Conservation (phyloP, 2,113 vertebrate species). For the Cinclus mexicanus region DNA sequence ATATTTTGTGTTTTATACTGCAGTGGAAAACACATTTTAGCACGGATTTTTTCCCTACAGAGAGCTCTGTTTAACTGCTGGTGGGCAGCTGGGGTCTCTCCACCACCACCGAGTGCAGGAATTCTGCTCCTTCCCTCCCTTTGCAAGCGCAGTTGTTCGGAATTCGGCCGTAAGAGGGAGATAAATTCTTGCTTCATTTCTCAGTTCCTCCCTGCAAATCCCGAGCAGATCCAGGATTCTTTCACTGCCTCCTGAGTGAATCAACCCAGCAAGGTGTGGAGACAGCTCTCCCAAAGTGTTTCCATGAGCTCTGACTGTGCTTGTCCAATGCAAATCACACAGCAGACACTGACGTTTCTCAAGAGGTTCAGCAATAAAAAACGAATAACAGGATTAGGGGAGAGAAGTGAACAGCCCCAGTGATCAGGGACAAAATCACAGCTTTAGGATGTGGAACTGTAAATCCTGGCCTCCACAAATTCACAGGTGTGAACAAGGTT, state of each 20-base stretch:
- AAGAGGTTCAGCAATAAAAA: neutral
- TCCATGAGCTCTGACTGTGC: neutral
- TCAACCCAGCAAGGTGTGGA: neutral
- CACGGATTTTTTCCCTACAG: neutral
- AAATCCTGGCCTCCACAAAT: neutral
- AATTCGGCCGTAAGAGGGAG: constrained; percentile 59
- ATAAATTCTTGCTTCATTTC: constrained; percentile 39
- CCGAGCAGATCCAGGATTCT: neutral
- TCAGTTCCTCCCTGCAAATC: neutral
- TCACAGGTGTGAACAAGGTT: neutral
- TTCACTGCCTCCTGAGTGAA: neutral
- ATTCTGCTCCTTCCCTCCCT: neutral
- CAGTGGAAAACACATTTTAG: neutral
- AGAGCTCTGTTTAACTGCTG: neutral
- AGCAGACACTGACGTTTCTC: neutral
- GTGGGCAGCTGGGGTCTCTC: neutral
- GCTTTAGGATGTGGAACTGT: neutral
- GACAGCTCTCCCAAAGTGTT: neutral
- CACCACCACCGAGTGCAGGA: neutral
- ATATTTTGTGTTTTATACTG: neutral
- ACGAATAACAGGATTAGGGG: neutral
- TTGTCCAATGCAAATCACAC: neutral
- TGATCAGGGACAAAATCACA: neutral
- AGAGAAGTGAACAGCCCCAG: neutral
- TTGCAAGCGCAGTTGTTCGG: neutral